Base-by-base conservation (phyloP, 2,888 invertebrate genomes). In the Campoplex capitator region DNA sequence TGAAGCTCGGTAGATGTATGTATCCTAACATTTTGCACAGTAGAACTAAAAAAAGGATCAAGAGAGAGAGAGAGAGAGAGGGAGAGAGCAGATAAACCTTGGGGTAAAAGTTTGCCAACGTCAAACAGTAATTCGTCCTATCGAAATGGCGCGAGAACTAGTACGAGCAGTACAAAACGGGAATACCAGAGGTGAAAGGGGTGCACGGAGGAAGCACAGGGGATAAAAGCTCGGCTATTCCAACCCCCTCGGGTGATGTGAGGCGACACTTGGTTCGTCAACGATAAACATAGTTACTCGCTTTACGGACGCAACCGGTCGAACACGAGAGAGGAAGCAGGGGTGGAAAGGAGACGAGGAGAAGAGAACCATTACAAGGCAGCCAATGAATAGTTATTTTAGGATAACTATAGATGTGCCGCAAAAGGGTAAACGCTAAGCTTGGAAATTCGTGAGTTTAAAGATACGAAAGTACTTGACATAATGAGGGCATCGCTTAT, bases 51-150 rank as follows among this genome's bases (percentile, higher is more conserved):
- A 62, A 75, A 56, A 45, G 58, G 54, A 62, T 45, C 11, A 35
- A 81, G 23, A 56, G 56, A 23, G 56, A 48, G 48, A 48, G 48
- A 1, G 48, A 16, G 48, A 48, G 54, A 48, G 48, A 1, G 48
- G 2, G 48, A 48, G 54, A 87, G 84, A 89, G 89, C 89, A 88
- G 87, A 51, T 51, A 48, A 65, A 76, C 65, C 85, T 88, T 83
- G 87, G 83, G 82, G 87, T 87, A 89, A 89, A 90, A 90, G 89
- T 91, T 91, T 90, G 89, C 90, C 88, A 86, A 89, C 89, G 90
- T 90, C 89, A 90, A 91, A 90, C 89, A 90, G 90, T 90, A 90
- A 90, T 91, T 90, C 90, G 89, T 89, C 88, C 67, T 45, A 91
- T 91, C 88, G 90, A 18, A 74, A 48, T 56, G 65, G 56, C 51